A percentile compares a stretch with the other conserved stretches of the same genome.
Conservation (phyloP, 2,113 vertebrate genomes). For the Eolophus roseicapilla region DNA sequence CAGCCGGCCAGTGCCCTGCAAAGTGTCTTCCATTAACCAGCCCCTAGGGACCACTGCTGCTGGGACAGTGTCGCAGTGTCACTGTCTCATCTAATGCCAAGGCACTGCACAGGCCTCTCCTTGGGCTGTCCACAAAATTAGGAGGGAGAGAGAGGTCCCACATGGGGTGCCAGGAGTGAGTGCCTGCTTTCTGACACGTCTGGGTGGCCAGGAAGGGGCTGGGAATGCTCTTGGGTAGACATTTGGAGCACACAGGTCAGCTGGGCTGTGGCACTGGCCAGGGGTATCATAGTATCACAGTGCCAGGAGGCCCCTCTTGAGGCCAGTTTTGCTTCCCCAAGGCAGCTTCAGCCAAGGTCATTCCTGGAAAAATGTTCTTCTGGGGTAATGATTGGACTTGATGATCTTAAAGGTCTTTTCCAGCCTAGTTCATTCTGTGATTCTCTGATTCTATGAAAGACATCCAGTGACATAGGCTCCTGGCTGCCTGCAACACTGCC, state of each 20-base stretch:
- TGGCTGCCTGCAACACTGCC: background rate
- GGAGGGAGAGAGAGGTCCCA: background rate
- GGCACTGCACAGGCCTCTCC: background rate
- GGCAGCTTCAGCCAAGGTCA: background rate
- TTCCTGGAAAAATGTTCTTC: background rate
- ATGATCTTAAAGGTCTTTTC: background rate
- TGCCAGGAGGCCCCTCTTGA: background rate
- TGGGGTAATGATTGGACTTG: background rate
- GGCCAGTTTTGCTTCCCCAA: background rate
- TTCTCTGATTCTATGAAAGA: background rate
- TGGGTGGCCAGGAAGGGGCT: background rate
- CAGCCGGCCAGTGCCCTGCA: background rate
- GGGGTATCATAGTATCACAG: background rate
- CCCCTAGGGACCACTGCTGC: background rate
- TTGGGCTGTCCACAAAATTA: background rate
- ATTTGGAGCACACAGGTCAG: background rate
- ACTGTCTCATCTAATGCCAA: background rate
- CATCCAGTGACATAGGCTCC: background rate
- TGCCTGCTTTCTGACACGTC: background rate
- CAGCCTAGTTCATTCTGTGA: background rate
- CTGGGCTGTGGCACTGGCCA: background rate
- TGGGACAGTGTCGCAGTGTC: background rate
- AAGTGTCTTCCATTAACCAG: background rate
- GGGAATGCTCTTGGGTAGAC: background rate
- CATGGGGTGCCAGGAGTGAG: accelerated